These are phyloP conservation scores for Zaprionus ghesquierei DNA, from an alignment of 1,140 invertebrate genomes.

Conservation along the genomic window DNA sequence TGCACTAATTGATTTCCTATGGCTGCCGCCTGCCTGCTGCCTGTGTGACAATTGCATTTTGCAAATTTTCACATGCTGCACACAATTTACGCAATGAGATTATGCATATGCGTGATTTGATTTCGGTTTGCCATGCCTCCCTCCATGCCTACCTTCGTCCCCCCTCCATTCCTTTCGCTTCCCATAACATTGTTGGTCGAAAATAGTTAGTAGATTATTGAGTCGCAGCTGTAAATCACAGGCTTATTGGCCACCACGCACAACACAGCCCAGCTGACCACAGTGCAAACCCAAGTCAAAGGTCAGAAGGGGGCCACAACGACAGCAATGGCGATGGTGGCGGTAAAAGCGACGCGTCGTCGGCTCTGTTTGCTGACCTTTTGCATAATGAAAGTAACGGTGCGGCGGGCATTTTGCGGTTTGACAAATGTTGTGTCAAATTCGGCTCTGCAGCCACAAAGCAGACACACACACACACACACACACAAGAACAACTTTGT, in stretches of 20 bases:
- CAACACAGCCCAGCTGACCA: conserved; percentile 18
- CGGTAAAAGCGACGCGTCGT: conserved; percentile 2
- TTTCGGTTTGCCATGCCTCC: conserved; percentile 6
- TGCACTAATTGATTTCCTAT: conserved; percentile 68
- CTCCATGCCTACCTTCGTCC: not conserved
- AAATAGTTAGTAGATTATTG: conserved; percentile 30
- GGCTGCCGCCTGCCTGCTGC: not conserved
- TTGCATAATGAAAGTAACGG: conserved; percentile 80
- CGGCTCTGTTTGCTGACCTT: conserved; percentile 63
- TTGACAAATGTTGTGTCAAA: conserved; percentile 81
- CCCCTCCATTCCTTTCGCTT: not conserved
- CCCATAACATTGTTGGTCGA: not conserved
- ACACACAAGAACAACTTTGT: conserved; percentile 66
- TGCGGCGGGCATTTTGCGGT: conserved; percentile 76
- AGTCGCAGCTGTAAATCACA: conserved; percentile 54
- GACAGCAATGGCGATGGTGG: not conserved
- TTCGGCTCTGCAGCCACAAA: conserved; percentile 72
- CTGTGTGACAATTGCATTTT: conserved; percentile 66
- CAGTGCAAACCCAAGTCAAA: conserved; percentile 53
- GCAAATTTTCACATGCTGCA: conserved; percentile 54
- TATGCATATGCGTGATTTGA: conserved; percentile 54
- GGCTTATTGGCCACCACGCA: conserved; percentile 49
- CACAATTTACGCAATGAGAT: conserved; percentile 52
- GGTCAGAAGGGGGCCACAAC: conserved; percentile 46
- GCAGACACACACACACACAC: conserved; percentile 26